Conservation (phyloP, 2,888 invertebrate species). For the Luperina testacea region DNA sequence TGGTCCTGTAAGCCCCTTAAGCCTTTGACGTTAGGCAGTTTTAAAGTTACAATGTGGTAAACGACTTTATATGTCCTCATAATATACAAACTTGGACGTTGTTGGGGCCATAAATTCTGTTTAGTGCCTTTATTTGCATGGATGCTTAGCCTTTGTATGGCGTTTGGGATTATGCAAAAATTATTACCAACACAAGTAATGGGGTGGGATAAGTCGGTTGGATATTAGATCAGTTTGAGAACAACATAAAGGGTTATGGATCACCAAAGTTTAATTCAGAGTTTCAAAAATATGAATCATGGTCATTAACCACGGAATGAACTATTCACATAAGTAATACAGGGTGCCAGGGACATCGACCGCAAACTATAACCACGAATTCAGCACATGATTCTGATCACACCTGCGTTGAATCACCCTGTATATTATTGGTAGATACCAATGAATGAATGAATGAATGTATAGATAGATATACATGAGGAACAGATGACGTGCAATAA, state of each 20-base stretch:
- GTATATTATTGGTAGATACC: not conserved
- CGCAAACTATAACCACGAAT: not conserved
- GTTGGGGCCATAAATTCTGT: slow-evolving; percentile 64
- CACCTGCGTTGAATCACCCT: not conserved
- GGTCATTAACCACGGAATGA: not conserved
- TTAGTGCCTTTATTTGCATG: slow-evolving; percentile 65
- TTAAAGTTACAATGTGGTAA: slow-evolving; percentile 64
- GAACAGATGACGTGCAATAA: not conserved
- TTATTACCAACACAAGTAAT: slow-evolving; percentile 44
- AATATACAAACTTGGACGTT: slow-evolving; percentile 62
- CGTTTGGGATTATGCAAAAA: slow-evolving; percentile 64
- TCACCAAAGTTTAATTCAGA: not conserved
- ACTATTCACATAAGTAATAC: not conserved
- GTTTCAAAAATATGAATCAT: not conserved
- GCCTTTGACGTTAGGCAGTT: slow-evolving; percentile 46
- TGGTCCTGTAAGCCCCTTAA: too few species aligned
- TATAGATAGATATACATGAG: too few species aligned
- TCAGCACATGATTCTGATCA: not conserved
- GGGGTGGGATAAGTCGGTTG: slow-evolving; percentile 17
- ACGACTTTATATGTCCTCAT: slow-evolving; percentile 60
- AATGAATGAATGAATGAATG: too few species aligned
- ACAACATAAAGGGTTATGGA: slow-evolving; percentile 18
- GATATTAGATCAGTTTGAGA: slow-evolving; percentile 40
- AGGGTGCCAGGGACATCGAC: not conserved
- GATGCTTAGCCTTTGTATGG: slow-evolving; percentile 52